Evolutionary conservation across 2,797 vertebrate species (phyloP), one percentile per base, ranked within the genome.

Genomic region (Channa striata): DNA sequence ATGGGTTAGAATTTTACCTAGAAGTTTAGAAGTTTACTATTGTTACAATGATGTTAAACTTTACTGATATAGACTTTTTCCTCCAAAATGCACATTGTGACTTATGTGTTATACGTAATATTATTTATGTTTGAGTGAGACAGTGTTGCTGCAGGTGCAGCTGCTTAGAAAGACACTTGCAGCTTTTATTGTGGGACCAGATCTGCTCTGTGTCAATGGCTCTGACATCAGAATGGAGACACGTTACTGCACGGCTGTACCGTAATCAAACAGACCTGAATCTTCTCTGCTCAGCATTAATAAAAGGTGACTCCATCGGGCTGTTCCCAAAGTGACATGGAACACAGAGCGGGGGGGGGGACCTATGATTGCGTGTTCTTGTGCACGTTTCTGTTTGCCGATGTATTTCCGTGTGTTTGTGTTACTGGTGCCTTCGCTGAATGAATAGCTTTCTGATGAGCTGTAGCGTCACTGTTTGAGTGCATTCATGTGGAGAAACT

Each of bases 401-500:
- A 4, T 59, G 59, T 59, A 6, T 71, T 19, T 48, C 3, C 69
- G 60, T 62, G 16, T 78, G 60, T 42, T 46, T 68, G 40, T 64
- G 51, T 60, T 12, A 36, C 43, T 11, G 39, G 56, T 66, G 50
- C 60, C 52, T 63, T 48, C 9, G 44, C 46, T 71, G 83, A 88
- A 87, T 92, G 88, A 91, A 91, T 81, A 56, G 85, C 50, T 73
- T 68, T 84, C 88, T 92, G 87, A 90, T 91, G 85, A 87, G 88
- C 89, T 79, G 72, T 58, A 87, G 75, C 85, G 14, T 85, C 84
- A 80, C 89, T 91, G 84, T 92, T 90, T 79, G 75, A 84, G 90
- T 90, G 68, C 82, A 89, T 88, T 92, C 89, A 90, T 92, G 89
- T 91, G 90, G 82, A 91, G 89, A 81, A 87, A 89, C 86, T 86